Base-by-base conservation (phyloP, 2,797 vertebrate genomes). In the Sebastes kiyomatsui region DNA sequence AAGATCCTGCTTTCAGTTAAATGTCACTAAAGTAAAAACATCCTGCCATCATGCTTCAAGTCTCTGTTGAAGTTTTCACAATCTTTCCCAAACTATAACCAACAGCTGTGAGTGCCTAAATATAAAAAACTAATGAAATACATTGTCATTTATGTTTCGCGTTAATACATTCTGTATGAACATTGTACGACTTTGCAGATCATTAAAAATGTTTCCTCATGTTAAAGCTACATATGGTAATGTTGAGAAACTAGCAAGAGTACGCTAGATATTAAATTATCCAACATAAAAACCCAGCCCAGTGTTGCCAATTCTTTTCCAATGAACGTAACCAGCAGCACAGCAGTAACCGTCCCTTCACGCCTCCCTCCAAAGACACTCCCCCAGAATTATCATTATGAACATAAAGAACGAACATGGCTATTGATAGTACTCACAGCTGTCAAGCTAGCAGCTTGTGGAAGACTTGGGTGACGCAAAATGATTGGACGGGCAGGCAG, bases 161-260 rank as follows among this genome's bases (percentile, higher is more conserved):
- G 14, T 56, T 56, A 1, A 42, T 42, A 42, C 14, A 2, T 42
- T 42, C 38, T 7, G 38, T 25, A 7, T 25, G 13, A 18, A 59
- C 56, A 0, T 59, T 28, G 56, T 9, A 9, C 16, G 25, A 28
- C 25, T 59, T 59, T 27, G 56, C 14, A 27, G 25, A 27, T 59
- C 23, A 59, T 59, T 18, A 18, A 59, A 59, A 56, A 25, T 0
- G 2, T 52, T 52, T 52, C 38, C 38, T 42, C 38, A 42, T 16
- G 38, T 42, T 42, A 42, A 42, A 42, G 38, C 14, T 42, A 42
- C 1, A 0, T 0, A 0, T 16, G 38, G 38, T 42, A 42, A 42
- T 42, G 38, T 42, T 42, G 38, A 42, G 38, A 42, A 42, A 42
- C 38, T 42, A 42, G 14, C 38, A 42, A 16, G 38, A 42, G 38